Conservation (phyloP, 2,113 vertebrate genomes). For the Ptyas mucosa region DNA sequence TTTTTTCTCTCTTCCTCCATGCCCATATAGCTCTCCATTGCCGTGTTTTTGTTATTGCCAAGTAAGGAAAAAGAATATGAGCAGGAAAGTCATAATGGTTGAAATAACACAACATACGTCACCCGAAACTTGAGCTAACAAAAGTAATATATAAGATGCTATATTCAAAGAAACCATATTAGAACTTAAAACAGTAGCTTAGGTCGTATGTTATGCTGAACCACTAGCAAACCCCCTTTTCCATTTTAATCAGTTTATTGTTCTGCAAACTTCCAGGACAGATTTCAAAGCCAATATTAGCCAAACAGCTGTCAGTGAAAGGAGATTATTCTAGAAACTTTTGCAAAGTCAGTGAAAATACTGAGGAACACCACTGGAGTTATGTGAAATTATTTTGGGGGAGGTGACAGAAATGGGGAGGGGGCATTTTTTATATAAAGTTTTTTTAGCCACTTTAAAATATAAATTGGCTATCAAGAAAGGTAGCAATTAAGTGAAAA, state of each 20-base stretch:
- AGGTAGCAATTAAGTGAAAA: background rate
- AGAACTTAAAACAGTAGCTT: background rate
- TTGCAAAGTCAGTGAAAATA: background rate
- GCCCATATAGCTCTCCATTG: background rate
- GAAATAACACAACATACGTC: background rate
- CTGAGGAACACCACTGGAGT: background rate
- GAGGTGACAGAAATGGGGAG: background rate
- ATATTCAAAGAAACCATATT: background rate
- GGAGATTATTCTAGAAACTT: background rate
- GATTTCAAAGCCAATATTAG: background rate
- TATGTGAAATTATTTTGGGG: background rate
- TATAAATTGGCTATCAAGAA: background rate
- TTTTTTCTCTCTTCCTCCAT: background rate
- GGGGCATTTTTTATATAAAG: background rate
- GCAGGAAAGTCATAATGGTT: background rate
- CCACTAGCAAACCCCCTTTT: background rate
- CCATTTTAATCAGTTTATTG: background rate
- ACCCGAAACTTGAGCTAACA: background rate
- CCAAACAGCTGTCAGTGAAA: background rate
- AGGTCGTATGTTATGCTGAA: background rate
- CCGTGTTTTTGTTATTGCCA: background rate
- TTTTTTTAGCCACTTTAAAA: background rate
- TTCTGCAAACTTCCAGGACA: background rate
- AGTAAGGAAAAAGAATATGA: background rate
- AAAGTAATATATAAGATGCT: background rate